A percentile compares a stretch with the other conserved stretches of the same genome.
phyloP scores from a whole-genome alignment of 2,888 invertebrate genomes.

The Ophioninae sp. region DNA sequence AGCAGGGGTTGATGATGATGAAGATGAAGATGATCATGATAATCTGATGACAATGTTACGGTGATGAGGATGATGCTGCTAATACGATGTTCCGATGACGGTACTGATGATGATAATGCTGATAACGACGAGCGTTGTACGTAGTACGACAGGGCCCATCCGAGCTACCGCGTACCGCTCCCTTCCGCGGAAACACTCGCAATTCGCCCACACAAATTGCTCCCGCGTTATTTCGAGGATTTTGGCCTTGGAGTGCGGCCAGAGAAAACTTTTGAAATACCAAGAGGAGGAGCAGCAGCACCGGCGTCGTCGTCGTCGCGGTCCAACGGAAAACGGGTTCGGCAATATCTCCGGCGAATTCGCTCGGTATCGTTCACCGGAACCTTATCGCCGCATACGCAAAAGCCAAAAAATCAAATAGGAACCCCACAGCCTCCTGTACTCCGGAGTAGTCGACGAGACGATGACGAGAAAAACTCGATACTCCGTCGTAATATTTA shows the following conservation, averaged over 20 bases:
- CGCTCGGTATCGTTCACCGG: background rate
- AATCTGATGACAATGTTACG: background rate
- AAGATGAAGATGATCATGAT: background rate
- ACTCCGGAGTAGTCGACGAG: background rate
- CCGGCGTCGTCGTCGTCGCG: slow-evolving; percentile 19
- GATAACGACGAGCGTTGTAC: background rate
- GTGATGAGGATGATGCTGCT: no score
- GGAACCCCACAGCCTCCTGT: background rate
- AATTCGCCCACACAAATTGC: slow-evolving; percentile 76
- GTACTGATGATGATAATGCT: background rate
- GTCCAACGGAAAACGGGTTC: background rate
- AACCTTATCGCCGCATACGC: background rate
- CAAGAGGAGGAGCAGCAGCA: slow-evolving; percentile 57
- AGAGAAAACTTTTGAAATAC: slow-evolving; percentile 78
- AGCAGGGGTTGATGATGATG: background rate
- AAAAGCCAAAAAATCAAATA: background rate
- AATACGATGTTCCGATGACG: no score
- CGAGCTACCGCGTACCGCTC: background rate
- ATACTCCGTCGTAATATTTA: slow-evolving; percentile 16
- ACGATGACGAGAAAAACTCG: slow-evolving; percentile 12
- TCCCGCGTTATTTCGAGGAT: slow-evolving; percentile 76
- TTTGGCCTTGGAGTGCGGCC: slow-evolving; percentile 77
- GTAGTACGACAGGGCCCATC: background rate
- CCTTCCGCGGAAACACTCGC: slow-evolving; percentile 55
- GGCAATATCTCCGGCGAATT: background rate